These are phyloP conservation scores for Daphoenositta chrysoptera DNA, from an alignment of 2,113 vertebrate genomes.

Conservation along the genomic window DNA sequence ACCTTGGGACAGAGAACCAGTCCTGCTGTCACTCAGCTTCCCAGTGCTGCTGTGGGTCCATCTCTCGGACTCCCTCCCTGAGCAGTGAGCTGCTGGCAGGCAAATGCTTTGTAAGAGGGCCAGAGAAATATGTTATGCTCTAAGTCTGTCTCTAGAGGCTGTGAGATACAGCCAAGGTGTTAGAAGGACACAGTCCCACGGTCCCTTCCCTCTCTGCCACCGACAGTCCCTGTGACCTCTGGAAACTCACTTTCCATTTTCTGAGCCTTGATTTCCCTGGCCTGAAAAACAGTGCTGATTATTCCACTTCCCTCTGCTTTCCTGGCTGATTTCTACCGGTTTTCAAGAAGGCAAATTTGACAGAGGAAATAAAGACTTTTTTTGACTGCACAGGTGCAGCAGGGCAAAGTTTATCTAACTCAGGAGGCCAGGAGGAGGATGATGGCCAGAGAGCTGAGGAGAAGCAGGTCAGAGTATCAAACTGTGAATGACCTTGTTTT, in stretches of 20 bases:
- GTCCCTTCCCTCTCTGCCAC: background rate
- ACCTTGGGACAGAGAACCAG: rapidly evolving
- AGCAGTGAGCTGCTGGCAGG: background rate
- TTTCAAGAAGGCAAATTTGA: background rate
- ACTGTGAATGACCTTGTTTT: background rate
- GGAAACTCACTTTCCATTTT: background rate
- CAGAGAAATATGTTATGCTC: background rate
- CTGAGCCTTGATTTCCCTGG: background rate
- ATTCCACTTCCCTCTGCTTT: background rate
- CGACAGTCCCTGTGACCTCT: background rate
- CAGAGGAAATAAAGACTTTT: background rate
- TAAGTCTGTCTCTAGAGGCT: background rate
- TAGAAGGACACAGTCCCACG: background rate
- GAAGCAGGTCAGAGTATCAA: background rate
- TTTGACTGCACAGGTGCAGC: background rate
- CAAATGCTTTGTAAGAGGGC: background rate
- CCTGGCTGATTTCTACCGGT: background rate
- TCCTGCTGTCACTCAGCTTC: background rate
- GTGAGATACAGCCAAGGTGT: background rate
- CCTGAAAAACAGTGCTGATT: background rate
- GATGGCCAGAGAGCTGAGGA: background rate
- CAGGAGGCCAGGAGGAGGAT: background rate
- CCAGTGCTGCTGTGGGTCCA: background rate
- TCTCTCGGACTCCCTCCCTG: background rate
- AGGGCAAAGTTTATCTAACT: background rate